Evolutionary conservation across 2,797 vertebrate genomes (phyloP).

Genomic region (Leptoclinus maculatus): DNA sequence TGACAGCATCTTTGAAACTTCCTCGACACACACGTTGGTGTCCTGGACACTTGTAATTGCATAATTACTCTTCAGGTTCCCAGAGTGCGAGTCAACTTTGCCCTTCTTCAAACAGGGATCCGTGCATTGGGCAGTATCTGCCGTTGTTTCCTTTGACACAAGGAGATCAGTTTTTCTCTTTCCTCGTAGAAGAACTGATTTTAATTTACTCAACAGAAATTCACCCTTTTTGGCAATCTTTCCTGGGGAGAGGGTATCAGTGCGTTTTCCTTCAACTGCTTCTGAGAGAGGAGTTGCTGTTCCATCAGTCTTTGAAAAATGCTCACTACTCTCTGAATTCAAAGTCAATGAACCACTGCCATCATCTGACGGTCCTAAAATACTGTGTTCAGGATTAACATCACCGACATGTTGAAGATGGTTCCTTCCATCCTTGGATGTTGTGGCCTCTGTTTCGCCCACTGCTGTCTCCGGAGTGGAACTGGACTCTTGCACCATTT

Average conservation of each 20-base stretch:
- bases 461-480: slow-evolving; percentile 17
- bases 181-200: slow-evolving; percentile 73
- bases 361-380: slow-evolving; percentile 3
- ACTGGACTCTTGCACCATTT: slow-evolving; percentile 35
- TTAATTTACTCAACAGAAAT: slow-evolving; percentile 75
- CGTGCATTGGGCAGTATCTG: slow-evolving; percentile 11
- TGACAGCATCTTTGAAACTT: slow-evolving; percentile 46
- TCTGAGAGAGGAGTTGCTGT: slow-evolving; percentile 13
- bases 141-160: slow-evolving; percentile 11
- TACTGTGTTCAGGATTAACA: slow-evolving; percentile 23
- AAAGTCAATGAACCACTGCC: background rate
- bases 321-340: slow-evolving; percentile 20
- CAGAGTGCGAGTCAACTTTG: slow-evolving; percentile 44
- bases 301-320: slow-evolving; percentile 19
- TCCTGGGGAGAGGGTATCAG: slow-evolving; percentile 17
- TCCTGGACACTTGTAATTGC: slow-evolving; percentile 10
- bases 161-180: slow-evolving; percentile 58
- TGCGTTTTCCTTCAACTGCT: slow-evolving; percentile 27
- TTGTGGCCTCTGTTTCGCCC: slow-evolving; percentile 6
- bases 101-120: slow-evolving; percentile 69
- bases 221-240: slow-evolving; percentile 49
- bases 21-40: background rate
- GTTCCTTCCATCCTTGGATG: slow-evolving; percentile 17
- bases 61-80: slow-evolving; percentile 21
- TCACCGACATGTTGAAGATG: background rate